A percentile compares a stretch with the other conserved stretches of the same genome.
Evolutionary conservation across 2,888 invertebrate species (phyloP).

Genomic region (Harpalus rubripes): DNA sequence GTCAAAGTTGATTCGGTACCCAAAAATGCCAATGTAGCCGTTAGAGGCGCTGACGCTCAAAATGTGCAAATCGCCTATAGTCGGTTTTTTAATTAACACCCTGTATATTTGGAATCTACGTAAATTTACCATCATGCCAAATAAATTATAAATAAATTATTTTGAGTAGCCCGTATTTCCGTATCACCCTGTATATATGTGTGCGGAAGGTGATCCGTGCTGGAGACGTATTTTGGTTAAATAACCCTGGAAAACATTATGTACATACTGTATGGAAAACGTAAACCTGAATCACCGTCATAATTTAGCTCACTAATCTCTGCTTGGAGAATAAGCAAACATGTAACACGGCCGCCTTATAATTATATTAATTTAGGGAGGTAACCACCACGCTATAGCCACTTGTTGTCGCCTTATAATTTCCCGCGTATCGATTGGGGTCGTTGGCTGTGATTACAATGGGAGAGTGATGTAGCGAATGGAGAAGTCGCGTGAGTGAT

Average conservation of each 20-base stretch:
- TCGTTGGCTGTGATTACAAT: not conserved
- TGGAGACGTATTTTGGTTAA: too few species aligned
- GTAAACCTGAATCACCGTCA: not conserved
- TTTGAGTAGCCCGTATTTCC: too few species aligned
- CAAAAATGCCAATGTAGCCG: too few species aligned
- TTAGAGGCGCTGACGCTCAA: too few species aligned
- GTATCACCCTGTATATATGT: too few species aligned
- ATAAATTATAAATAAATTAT: too few species aligned
- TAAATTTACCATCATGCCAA: too few species aligned
- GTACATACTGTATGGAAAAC: not conserved
- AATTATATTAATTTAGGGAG: constrained; percentile 3
- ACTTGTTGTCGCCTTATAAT: constrained; percentile 2
- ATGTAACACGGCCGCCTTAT: not conserved
- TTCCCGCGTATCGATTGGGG: not conserved
- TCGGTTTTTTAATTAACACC: too few species aligned
- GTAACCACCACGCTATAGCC: not conserved
- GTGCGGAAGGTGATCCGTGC: too few species aligned
- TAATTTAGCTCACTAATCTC: not conserved
- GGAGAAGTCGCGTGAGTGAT: not conserved
- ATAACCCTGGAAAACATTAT: not conserved
- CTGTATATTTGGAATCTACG: too few species aligned
- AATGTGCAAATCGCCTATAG: too few species aligned
- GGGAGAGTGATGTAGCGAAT: not conserved
- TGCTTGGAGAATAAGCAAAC: not conserved
- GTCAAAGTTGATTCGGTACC: too few species aligned